A percentile compares a stretch with the other conserved stretches of the same genome.
Evolutionary conservation across 2,888 invertebrate genomes (phyloP).

Genomic region (Drosophila phalerata): DNA sequence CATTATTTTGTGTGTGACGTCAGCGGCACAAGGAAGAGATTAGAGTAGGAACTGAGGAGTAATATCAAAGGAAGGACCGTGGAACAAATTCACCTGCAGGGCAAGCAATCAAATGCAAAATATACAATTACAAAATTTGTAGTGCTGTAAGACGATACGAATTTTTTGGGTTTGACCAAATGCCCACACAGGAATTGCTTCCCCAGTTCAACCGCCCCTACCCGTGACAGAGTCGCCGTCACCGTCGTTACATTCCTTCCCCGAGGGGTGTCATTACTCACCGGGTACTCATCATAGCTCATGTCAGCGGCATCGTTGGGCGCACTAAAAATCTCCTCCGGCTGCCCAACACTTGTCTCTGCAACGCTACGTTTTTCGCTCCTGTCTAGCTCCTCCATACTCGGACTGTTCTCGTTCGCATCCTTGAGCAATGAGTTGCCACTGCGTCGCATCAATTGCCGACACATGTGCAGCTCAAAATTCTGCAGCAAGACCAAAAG

Average conservation of each 20-base stretch:
- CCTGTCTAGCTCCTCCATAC: constrained; percentile 5
- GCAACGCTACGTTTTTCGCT: constrained; percentile 43
- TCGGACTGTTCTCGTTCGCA: constrained; percentile 2
- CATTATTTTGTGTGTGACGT: constrained; percentile 49
- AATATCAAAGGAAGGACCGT: constrained; percentile 37
- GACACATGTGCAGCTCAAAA: constrained; percentile 72
- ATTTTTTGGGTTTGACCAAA: constrained; percentile 40
- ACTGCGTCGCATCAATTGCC: constrained; percentile 59
- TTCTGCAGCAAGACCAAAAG: constrained; percentile 72
- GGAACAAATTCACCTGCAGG: constrained; percentile 55
- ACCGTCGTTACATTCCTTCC: neutral
- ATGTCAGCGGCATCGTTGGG: constrained; percentile 72
- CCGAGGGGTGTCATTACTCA: constrained; percentile 57
- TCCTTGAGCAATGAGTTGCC: constrained; percentile 12
- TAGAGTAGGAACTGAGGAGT: neutral
- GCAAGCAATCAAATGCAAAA: constrained; percentile 76
- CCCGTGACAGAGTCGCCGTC: neutral
- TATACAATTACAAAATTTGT: constrained; percentile 68
- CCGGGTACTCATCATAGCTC: constrained; percentile 85
- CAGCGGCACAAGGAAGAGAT: constrained; percentile 7
- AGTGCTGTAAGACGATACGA: constrained; percentile 64
- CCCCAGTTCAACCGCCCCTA: neutral
- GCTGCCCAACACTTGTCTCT: constrained; percentile 61
- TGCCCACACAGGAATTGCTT: constrained; percentile 20
- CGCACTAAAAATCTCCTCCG: constrained; percentile 80